phyloP scores from a whole-genome alignment of 2,888 invertebrate genomes.

The Ypsolopha scabrella region DNA sequence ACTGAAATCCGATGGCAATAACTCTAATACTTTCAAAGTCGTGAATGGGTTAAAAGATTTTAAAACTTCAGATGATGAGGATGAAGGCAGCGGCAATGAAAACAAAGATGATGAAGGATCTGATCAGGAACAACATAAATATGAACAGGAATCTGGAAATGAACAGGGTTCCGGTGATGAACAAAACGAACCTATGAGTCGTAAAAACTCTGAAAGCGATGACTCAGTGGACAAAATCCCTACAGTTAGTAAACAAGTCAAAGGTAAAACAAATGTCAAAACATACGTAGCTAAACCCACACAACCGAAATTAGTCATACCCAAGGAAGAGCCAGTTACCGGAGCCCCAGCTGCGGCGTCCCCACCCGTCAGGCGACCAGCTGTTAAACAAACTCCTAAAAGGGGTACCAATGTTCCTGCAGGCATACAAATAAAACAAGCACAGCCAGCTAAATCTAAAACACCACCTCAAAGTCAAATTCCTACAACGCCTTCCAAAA shows the following conservation, averaged over 20 bases:
- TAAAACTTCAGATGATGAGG: constrained; percentile 53
- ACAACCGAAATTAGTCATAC: constrained; percentile 13
- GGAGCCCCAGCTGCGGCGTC: constrained; percentile 19
- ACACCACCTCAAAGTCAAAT: neutral
- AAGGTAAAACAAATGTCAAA: no score
- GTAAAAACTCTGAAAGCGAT: constrained; percentile 27
- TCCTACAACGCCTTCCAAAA: constrained; percentile 4
- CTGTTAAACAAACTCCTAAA: constrained; percentile 56
- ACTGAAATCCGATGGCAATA: constrained; percentile 52
- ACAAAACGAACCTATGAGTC: constrained; percentile 7
- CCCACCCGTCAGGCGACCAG: constrained; percentile 38
- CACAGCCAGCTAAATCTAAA: constrained; percentile 8
- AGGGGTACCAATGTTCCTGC: constrained; percentile 32
- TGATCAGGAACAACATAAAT: constrained; percentile 25
- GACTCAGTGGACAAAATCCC: constrained; percentile 16
- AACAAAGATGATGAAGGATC: constrained; percentile 26
- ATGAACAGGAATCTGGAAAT: constrained; percentile 24
- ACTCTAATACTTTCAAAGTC: constrained; percentile 51
- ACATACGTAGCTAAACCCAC: constrained; percentile 16
- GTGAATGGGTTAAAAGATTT: constrained; percentile 58
- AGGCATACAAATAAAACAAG: constrained; percentile 5
- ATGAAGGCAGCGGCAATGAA: constrained; percentile 36
- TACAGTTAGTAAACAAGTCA: constrained; percentile 7
- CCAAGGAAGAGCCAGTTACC: constrained; percentile 19
- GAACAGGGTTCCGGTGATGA: constrained; percentile 20